These are phyloP conservation scores for Helarctos malayanus DNA, from an alignment of 2,797 vertebrate species.

Conservation along the genomic window DNA sequence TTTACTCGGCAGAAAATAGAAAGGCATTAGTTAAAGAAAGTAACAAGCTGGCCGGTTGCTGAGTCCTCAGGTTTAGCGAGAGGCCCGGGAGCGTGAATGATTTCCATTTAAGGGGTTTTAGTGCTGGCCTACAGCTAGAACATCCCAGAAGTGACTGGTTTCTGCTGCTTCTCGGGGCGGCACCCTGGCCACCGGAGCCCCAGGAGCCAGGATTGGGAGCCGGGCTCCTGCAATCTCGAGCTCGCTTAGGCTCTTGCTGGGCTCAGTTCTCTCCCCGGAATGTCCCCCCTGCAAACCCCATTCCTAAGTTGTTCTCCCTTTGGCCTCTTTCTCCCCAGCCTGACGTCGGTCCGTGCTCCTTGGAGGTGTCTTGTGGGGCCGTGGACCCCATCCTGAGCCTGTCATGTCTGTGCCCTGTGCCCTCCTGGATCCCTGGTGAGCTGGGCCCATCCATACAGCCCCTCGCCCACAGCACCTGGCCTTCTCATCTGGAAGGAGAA, in stretches of 20 bases:
- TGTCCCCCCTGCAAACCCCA: not conserved
- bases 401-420: too few relatives aligned
- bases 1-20: slow-evolving; percentile 83
- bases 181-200: not conserved
- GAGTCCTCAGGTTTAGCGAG: slow-evolving; percentile 70
- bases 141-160: not conserved
- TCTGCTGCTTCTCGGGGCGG: not conserved
- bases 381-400: not conserved
- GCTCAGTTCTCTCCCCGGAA: not conserved
- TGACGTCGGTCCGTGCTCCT: not conserved
- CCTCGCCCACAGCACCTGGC: accelerated
- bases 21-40: slow-evolving; percentile 81
- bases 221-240: not conserved
- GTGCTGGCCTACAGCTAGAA: not conserved
- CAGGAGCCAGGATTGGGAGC: not conserved
- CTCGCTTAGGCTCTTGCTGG: not conserved
- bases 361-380: too few relatives aligned
- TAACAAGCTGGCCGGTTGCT: slow-evolving; percentile 78
- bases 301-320: not conserved
- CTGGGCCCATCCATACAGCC: not conserved
- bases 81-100: slow-evolving; percentile 59
- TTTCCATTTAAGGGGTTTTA: slow-evolving; percentile 58
- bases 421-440: accelerated
- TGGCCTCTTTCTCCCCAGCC: not conserved
- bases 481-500: not conserved